These are phyloP conservation scores for Tethya wilhelma DNA, from an alignment of 37 sponge, comb jelly and placozoan species.

Conservation along the genomic window DNA sequence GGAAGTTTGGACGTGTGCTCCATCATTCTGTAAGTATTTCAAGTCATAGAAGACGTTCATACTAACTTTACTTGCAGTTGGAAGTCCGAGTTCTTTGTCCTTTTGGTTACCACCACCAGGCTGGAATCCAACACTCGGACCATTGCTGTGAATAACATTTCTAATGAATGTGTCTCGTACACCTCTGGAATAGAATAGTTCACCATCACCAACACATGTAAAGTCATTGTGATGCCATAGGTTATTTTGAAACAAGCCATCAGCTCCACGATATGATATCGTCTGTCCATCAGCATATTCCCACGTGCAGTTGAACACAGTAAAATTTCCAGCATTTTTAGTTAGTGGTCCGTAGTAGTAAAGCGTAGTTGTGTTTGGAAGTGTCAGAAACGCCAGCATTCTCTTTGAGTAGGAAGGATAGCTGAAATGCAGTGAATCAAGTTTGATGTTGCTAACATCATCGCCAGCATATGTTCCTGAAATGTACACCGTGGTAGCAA, in stretches of 20 bases:
- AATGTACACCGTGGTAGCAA: conserved; percentile 38
- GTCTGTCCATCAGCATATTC: conserved; percentile 39
- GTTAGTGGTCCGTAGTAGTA: conserved; percentile 1
- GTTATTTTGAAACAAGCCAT: conserved; percentile 38
- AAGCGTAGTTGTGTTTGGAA: conserved; percentile 20
- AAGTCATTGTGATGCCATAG: conserved; percentile 41
- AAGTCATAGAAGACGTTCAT: conserved; percentile 34
- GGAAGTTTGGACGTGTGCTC: conserved; percentile 13
- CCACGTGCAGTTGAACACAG: conserved; percentile 29
- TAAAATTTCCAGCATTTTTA: conserved; percentile 11
- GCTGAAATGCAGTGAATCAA: conserved; percentile 40
- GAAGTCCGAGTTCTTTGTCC: conserved; percentile 10
- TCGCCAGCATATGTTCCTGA: not conserved
- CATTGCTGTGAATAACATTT: conserved; percentile 48
- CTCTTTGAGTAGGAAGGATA: conserved; percentile 37
- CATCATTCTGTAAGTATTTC: conserved; percentile 37
- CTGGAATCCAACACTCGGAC: conserved; percentile 29
- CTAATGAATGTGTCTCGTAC: conserved; percentile 29
- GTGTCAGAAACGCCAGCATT: conserved; percentile 12
- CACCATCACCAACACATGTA: conserved; percentile 28
- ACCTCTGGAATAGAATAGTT: conserved; percentile 3
- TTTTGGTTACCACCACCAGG: conserved; percentile 16
- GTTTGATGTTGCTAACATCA: conserved; percentile 13
- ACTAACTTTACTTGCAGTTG: not conserved
- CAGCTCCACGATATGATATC: conserved; percentile 13